Evolutionary conservation across 2,888 invertebrate genomes (phyloP).

Genomic region (Linnaemya tessellans): DNA sequence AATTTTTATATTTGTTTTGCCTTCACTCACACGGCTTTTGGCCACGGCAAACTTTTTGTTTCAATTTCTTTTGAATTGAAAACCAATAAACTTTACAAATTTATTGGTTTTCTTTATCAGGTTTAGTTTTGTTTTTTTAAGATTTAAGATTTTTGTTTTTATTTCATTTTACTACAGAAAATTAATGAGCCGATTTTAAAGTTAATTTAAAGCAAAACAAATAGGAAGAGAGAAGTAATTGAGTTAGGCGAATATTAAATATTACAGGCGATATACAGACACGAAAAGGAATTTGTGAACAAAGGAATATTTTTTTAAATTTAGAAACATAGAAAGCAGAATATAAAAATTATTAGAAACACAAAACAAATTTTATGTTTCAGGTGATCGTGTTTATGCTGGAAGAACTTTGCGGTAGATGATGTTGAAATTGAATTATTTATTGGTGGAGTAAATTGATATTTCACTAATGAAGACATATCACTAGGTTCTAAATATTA

Average conservation of each 20-base stretch:
- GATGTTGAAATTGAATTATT: too few species aligned
- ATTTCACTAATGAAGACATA: too few species aligned
- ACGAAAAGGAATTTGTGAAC: too few species aligned
- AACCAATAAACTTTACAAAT: slow-evolving; percentile 64
- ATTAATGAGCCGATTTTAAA: background rate
- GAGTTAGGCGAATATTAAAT: background rate
- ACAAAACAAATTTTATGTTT: too few species aligned
- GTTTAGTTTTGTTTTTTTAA: background rate
- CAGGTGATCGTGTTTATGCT: too few species aligned
- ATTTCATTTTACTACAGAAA: background rate
- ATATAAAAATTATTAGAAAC: too few species aligned
- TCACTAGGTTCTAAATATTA: too few species aligned
- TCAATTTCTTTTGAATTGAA: slow-evolving; percentile 12
- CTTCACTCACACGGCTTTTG: slow-evolving; percentile 1
- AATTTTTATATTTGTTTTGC: slow-evolving; percentile 38
- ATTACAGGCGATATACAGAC: background rate
- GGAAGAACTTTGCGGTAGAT: too few species aligned
- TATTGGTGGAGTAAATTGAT: too few species aligned
- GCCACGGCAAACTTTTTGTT: background rate
- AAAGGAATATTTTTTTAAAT: background rate
- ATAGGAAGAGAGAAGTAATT: background rate
- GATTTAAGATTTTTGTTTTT: background rate
- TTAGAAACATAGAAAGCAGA: too few species aligned
- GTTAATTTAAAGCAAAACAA: background rate
- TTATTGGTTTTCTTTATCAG: slow-evolving; percentile 56